Evolutionary conservation across 1,140 invertebrate species (phyloP).

Genomic region (Maconellicoccus hirsutus): DNA sequence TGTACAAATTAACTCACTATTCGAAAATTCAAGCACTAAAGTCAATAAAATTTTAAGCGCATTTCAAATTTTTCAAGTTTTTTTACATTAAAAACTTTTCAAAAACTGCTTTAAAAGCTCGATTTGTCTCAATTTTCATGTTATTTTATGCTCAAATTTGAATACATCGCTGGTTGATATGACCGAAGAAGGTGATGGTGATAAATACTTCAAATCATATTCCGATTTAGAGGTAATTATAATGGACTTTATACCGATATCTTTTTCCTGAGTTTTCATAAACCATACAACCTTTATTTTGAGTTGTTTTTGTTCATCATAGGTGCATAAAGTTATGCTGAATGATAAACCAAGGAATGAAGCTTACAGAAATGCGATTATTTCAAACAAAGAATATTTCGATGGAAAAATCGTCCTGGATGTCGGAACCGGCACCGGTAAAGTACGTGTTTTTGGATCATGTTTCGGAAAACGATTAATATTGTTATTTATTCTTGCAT

Average conservation of each 20-base stretch:
- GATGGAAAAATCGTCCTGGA: slow-evolving; percentile 76
- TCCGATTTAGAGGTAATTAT: slow-evolving; percentile 23
- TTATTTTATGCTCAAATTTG: too few species aligned
- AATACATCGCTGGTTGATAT: background rate
- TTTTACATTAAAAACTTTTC: too few species aligned
- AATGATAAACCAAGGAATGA: slow-evolving; percentile 77
- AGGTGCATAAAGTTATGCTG: slow-evolving; percentile 69
- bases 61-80: too few species aligned
- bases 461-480: slow-evolving; percentile 22
- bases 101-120: too few species aligned
- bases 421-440: slow-evolving; percentile 75
- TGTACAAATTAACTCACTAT: too few species aligned
- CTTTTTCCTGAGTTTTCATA: too few species aligned
- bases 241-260: background rate
- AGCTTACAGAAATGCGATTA: slow-evolving; percentile 84
- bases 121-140: too few species aligned
- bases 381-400: slow-evolving; percentile 60
- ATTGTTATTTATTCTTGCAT: slow-evolving; percentile 25
- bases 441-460: slow-evolving; percentile 11
- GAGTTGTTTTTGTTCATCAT: background rate
- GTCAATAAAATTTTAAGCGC: too few species aligned
- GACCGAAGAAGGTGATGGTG: background rate
- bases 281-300: background rate
- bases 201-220: slow-evolving; percentile 24
- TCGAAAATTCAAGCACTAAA: too few species aligned